Conservation (phyloP, 2,113 vertebrate genomes). For the Chionodraco myersi region DNA sequence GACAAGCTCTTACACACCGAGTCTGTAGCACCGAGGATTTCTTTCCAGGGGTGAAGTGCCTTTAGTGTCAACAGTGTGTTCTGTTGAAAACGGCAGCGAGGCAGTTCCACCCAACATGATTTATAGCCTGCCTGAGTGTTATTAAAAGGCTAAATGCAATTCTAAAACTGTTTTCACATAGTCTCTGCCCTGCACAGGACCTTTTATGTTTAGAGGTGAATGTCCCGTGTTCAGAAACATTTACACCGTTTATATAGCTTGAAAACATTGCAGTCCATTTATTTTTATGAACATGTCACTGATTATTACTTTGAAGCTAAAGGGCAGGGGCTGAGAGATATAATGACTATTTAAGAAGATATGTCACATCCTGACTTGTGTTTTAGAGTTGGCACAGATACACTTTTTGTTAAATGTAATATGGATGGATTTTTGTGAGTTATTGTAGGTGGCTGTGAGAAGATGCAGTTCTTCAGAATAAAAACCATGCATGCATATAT, state of each 20-base stretch:
- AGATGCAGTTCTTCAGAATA: no score
- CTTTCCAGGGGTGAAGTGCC: constrained; percentile 73
- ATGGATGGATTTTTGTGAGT: neutral
- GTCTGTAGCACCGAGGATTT: constrained; percentile 38
- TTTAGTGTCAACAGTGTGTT: constrained; percentile 82
- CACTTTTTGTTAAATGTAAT: neutral
- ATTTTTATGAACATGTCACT: constrained; percentile 59
- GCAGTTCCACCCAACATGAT: constrained; percentile 75
- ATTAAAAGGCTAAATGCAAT: constrained; percentile 79
- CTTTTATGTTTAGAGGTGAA: constrained; percentile 63
- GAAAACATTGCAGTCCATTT: constrained; percentile 61
- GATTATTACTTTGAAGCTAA: constrained; percentile 48
- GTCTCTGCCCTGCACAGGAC: constrained; percentile 53
- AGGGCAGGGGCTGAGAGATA: constrained; percentile 2
- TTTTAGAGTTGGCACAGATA: neutral
- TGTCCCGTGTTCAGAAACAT: constrained; percentile 48
- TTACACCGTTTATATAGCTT: constrained; percentile 56
- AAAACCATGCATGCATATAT: neutral
- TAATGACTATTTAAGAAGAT: neutral
- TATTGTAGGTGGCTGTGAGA: neutral
- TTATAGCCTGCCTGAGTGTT: constrained; percentile 78
- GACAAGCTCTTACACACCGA: constrained; percentile 60
- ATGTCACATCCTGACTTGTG: neutral
- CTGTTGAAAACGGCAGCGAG: constrained; percentile 70
- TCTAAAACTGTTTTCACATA: constrained; percentile 70